Evolutionary conservation across 2,113 vertebrate genomes (phyloP), one percentile per base, ranked within the genome.

Genomic region (Pelvicachromis taeniatus): DNA sequence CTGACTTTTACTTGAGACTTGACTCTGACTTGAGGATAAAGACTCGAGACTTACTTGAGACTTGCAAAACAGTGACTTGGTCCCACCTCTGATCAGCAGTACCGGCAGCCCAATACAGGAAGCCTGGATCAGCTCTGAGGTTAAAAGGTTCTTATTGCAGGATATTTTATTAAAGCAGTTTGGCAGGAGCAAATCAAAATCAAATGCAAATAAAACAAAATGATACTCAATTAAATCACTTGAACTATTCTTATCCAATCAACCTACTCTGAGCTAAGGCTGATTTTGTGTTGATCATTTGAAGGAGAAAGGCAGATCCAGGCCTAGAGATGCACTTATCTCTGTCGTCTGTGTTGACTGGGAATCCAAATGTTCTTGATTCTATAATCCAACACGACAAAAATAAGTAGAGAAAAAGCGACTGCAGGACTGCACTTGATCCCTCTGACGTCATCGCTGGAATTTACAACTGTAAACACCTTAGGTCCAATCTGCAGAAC

Each of bases 161-260:
- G 26, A 58, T 31, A 59, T 17, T 59, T 59, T 59, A 31, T 59
- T 59, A 59, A 59, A 59, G 56, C 56, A 31, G 56, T 31, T 31
- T 31, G 56, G 26, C 56, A 59, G 14, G 2, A 0, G 5, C 29
- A 59, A 59, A 59, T 2, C 26, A 0, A 31, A 59, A 31, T 0
- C 4, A 31, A 59, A 59, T 31, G 26, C 56, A 59, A 59, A 59
- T 59, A 17, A 59, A 59, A 9, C 8, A 0, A 58, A 17, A 58
- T 58, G 16, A 31, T 58, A 58, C 31, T 59, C 14, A 58, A 14
- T 31, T 58, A 58, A 29, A 29, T 31, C 14, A 31, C 26, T 58
- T 58, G 4, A 31, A 31, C 56, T 59, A 31, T 31, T 7, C 14
- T 31, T 1, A 59, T 59, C 56, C 14, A 59, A 31, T 59, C 56